A percentile compares a stretch with the other conserved stretches of the same genome.
Evolutionary conservation across 2,797 vertebrate genomes (phyloP).

Genomic region (Alfaro cultratus): DNA sequence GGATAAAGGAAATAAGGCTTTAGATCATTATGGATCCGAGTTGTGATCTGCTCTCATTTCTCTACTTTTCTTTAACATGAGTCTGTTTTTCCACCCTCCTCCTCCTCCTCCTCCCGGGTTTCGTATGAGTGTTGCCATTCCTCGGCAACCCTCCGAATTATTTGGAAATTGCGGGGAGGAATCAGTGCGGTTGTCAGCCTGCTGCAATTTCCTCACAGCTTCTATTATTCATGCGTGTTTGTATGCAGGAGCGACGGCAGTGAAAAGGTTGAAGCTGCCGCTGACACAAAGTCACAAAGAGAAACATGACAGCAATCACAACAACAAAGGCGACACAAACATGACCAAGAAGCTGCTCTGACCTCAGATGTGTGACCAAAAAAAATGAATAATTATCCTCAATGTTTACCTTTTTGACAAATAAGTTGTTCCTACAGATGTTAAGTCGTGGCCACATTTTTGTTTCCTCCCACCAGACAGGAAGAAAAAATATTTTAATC

Average conservation of each 20-base stretch:
- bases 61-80: slow-evolving; percentile 49
- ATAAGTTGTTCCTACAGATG: too few species aligned
- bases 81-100: slow-evolving; percentile 12
- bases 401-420: neutral
- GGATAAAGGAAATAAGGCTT: slow-evolving; percentile 21
- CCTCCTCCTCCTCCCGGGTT: slow-evolving; percentile 28
- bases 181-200: slow-evolving; percentile 60
- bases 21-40: slow-evolving; percentile 38
- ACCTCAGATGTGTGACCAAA: slow-evolving; percentile 40
- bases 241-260: slow-evolving; percentile 32
- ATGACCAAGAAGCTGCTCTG: slow-evolving; percentile 42
- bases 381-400: slow-evolving; percentile 15
- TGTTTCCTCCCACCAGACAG: too few species aligned
- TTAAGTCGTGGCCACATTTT: too few species aligned
- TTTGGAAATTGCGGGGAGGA: slow-evolving; percentile 60
- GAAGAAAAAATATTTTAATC: neutral
- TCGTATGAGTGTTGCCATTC: slow-evolving; percentile 61
- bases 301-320: slow-evolving; percentile 29
- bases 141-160: slow-evolving; percentile 27
- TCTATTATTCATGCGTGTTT: slow-evolving; percentile 69
- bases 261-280: slow-evolving; percentile 54
- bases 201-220: slow-evolving; percentile 61
- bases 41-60: slow-evolving; percentile 44
- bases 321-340: slow-evolving; percentile 52
- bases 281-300: slow-evolving; percentile 49